Evolutionary conservation across 2,888 invertebrate species (phyloP).

Genomic region (Cyaniris semiargus): DNA sequence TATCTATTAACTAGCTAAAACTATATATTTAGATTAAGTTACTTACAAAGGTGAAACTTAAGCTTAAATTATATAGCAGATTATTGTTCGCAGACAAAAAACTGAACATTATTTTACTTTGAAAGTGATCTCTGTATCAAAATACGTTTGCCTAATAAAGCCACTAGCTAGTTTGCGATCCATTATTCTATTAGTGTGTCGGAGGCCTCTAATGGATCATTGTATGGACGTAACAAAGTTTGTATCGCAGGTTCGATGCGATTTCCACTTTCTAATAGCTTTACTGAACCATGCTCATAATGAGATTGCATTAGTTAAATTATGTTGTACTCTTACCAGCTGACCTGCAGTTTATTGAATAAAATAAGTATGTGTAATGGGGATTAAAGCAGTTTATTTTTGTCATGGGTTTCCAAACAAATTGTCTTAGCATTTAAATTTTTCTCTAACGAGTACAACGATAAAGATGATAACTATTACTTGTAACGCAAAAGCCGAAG

Average conservation of each 20-base stretch:
- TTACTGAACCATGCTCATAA: not conserved
- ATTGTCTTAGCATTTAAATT: no score
- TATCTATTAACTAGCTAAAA: no score
- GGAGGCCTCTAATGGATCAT: constrained; percentile 51
- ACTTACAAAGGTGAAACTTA: no score
- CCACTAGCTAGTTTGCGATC: constrained; percentile 50
- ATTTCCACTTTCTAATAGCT: constrained; percentile 22
- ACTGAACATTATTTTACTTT: not conserved
- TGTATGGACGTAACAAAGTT: constrained; percentile 40
- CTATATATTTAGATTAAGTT: no score
- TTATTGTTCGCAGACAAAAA: no score
- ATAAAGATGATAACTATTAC: no score
- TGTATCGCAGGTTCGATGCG: constrained; percentile 32
- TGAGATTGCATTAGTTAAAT: not conserved
- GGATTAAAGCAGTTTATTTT: not conserved
- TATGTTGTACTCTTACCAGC: not conserved
- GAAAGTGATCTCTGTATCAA: not conserved
- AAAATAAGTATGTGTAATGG: not conserved
- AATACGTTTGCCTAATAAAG: constrained; percentile 53
- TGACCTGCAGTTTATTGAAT: not conserved
- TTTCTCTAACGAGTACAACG: no score
- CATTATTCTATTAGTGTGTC: constrained; percentile 55
- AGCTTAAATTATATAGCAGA: no score
- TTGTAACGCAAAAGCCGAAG: no score
- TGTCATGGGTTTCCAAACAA: not conserved